Evolutionary conservation across 2,113 vertebrate genomes (phyloP), one percentile per base, ranked within the genome.

Genomic region (Gallinago media): DNA sequence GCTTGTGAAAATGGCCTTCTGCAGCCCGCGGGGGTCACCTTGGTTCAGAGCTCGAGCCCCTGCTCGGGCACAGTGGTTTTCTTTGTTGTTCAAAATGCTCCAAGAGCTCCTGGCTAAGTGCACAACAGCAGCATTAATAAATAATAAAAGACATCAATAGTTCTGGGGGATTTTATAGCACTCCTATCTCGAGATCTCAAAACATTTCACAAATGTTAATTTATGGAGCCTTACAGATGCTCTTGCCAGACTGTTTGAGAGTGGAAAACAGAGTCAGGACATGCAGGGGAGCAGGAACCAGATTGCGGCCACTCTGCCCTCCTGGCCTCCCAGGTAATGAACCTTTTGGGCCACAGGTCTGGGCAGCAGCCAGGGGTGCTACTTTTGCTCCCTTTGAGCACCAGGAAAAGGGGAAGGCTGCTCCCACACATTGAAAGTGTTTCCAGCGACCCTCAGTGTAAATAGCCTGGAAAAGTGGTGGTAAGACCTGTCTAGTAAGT

Each of bases 131-230:
- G 40, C 6, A 1, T 87, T 84, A 92, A 67, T 92, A 83, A 93
- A 89, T 92, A 89, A 92, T 94, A 58, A 74, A 91, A 47, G 14
- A 52, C 56, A 74, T 89, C 76, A 59, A 44, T 78, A 92, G 42
- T 92, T 92, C 68, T 71, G 65, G n/a, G 65, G 32, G 36, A 42
- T 84, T 89, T 95, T 94, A 84, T 65, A 87, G 72, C 29, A 23
- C 42, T 84, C 50, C 55, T 90, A 59, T 84, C 79, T 73, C 0
- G 0, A 80, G 63, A 76, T 86, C 72, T 89, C 79, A 81, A 72
- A 78, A 55, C 13, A 8, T 55, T 94, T 94, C 68, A 80, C 42
- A 63, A 71, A 70, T 32, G 68, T 74, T 66, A 42, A 86, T 95
- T 91, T 80, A 15, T 75, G 46, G 66, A 91, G 36, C 34, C 52